Percentiles rank a stretch among this genome's conserved stretches.
These are phyloP conservation scores for Sarcophaga subvicina DNA, from an alignment of 2,888 invertebrate genomes.

Conservation along the genomic window DNA sequence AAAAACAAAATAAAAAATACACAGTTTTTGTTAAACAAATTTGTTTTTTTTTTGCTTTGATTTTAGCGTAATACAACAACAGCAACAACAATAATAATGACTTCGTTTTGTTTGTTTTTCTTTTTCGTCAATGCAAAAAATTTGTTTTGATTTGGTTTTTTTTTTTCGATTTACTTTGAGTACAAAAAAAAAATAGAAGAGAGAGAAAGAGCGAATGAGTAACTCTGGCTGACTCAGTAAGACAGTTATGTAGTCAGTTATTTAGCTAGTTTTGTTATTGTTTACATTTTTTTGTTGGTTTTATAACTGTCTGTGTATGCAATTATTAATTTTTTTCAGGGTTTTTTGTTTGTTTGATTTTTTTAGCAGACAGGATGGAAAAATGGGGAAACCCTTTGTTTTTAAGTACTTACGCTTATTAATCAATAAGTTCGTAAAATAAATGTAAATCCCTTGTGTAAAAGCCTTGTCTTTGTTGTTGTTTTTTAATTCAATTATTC, in stretches of 20 bases:
- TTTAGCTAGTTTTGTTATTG: constrained; percentile 46
- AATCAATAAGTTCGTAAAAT: neutral
- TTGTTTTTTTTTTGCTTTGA: constrained; percentile 29
- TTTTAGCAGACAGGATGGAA: constrained; percentile 73
- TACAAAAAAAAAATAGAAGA: neutral
- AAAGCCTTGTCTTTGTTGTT: neutral
- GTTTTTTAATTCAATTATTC: constrained; percentile 58
- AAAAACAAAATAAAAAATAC: no score
- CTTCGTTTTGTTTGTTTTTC: constrained; percentile 31
- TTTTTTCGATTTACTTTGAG: constrained; percentile 17
- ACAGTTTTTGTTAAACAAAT: constrained; percentile 54
- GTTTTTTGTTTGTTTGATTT: neutral
- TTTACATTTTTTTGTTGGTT: constrained; percentile 31
- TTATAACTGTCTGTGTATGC: neutral
- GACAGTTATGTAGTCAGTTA: constrained; percentile 66
- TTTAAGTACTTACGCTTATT: neutral
- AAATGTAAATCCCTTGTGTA: neutral
- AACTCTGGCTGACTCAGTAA: constrained; percentile 6
- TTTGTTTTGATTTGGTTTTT: constrained; percentile 33
- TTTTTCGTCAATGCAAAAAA: constrained; percentile 48
- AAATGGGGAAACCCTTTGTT: constrained; percentile 73
- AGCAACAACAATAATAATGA: no score
- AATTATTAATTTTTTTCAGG: neutral
- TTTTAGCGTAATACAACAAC: neutral
- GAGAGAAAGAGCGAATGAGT: neutral